Base-by-base conservation (phyloP, 2,113 vertebrate species). In the Callaeas wilsoni region DNA sequence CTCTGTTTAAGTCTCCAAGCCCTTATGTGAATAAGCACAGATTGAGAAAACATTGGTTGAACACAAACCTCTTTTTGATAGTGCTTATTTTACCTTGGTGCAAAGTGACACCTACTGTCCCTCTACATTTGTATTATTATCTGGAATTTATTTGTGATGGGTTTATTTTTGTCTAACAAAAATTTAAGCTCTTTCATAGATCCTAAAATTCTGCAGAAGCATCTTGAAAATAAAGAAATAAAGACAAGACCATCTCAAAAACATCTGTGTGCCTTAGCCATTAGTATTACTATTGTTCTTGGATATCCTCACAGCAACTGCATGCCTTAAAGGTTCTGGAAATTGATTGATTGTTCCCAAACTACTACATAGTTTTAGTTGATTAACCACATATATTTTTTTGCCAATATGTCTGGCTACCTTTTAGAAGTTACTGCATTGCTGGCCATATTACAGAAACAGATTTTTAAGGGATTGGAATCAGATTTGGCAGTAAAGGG, bases 341-440 rank as follows among this genome's bases (percentile, higher is more conserved):
- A 93, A 84, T 89, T 97, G 97, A 98, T 94, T 97, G 97, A 98
- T 98, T 96, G 96, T 87, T 97, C 97, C 95, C 93, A 97, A 98
- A 97, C 95, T 97, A 81, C 95, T 97, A 94, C 97, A 98, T 96
- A 96, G 96, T 97, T 98, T 96, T 97, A 97, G 94, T 93, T 98
- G 97, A 98, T 98, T 98, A 98, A 97, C 96, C 97, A 96, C 92
- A 95, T 97, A 86, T 79, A 96, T 97, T 97, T 95, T 98, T 98
- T 98, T 98, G 96, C 97, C 97, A 98, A 89, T 97, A 96, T 84
- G 96, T 98, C 97, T 98, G 96, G 96, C 96, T 98, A 97, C 96
- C 91, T 98, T 98, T 96, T 97, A 97, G 96, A 96, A 97, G 95
- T 97, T 97, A 97, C 91, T 97, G 92, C 70, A 59, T 70, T 97